A percentile compares a stretch with the other conserved stretches of the same genome.
Conservation (phyloP, 2,888 invertebrate genomes). For the Mythimna impura region DNA sequence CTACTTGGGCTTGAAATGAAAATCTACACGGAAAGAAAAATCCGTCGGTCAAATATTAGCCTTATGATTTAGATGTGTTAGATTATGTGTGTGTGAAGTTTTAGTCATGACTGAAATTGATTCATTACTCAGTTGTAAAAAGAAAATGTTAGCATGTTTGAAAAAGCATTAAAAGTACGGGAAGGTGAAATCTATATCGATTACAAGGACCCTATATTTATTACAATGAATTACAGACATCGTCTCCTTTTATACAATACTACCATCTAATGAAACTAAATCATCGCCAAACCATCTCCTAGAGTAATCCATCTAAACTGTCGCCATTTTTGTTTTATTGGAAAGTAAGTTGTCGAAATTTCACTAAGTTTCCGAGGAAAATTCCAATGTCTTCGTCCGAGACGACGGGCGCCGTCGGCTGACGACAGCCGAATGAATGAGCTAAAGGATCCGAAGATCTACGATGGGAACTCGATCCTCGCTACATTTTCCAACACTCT, state of each 20-base stretch:
- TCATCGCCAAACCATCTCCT: constrained; percentile 31
- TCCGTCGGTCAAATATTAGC: too few species aligned
- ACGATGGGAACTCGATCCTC: constrained; percentile 64
- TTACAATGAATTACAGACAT: not conserved
- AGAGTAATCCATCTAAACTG: constrained; percentile 52
- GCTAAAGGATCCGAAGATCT: constrained; percentile 56
- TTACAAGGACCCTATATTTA: not conserved
- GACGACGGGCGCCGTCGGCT: constrained; percentile 70
- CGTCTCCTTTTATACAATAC: not conserved
- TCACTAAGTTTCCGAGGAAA: constrained; percentile 72
- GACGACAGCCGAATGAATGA: constrained; percentile 75
- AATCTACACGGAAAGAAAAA: not conserved
- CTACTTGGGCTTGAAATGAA: not conserved
- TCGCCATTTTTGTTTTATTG: constrained; percentile 60
- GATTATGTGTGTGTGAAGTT: too few species aligned
- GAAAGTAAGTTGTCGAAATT: constrained; percentile 67
- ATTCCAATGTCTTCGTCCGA: constrained; percentile 64
- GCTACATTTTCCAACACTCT: constrained; percentile 43
- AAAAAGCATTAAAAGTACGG: too few species aligned
- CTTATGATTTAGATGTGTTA: not conserved
- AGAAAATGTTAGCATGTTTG: too few species aligned
- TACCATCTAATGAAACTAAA: constrained; percentile 19
- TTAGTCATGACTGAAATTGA: too few species aligned
- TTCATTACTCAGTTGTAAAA: too few species aligned
- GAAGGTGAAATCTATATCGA: too few species aligned